Percentiles rank a stretch among this genome's conserved stretches.
Conservation (phyloP, 2,797 vertebrate genomes). For the Petrocephalus sullivani region DNA sequence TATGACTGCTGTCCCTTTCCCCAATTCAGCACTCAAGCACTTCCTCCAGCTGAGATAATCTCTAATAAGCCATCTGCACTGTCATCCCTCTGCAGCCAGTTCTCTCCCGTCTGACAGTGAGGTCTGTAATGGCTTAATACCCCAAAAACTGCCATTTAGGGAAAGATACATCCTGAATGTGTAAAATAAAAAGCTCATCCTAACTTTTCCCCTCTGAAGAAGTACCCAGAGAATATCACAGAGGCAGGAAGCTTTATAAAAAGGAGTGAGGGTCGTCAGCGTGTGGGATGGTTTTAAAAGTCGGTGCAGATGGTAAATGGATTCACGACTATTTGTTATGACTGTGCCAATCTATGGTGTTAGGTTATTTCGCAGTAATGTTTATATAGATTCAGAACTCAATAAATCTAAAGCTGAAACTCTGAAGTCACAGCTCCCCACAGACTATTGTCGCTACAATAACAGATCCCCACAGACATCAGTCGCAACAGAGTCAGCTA, state of each 20-base stretch:
- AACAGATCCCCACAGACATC: neutral
- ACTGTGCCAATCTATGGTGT: neutral
- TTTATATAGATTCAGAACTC: neutral
- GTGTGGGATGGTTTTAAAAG: neutral
- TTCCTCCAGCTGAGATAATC: constrained; percentile 72
- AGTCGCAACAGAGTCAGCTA: neutral
- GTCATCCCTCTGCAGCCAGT: constrained; percentile 35
- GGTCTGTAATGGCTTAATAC: constrained; percentile 23
- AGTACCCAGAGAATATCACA: neutral
- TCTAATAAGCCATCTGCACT: constrained; percentile 73
- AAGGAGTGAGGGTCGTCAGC: neutral
- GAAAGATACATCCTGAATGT: neutral
- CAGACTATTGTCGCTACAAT: neutral
- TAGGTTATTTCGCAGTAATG: neutral
- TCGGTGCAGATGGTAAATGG: neutral
- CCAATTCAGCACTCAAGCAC: constrained; percentile 51
- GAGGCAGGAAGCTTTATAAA: neutral
- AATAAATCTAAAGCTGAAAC: neutral
- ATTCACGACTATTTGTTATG: neutral
- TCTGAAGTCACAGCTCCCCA: neutral
- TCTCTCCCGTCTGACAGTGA: neutral
- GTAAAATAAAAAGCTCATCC: neutral
- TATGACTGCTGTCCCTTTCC: constrained; percentile 41
- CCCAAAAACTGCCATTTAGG: constrained; percentile 21
- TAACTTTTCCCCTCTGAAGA: neutral